Percentiles rank a stretch among this genome's conserved stretches.
Conservation (phyloP, 2,888 invertebrate species). For the Halictus ligatus region DNA sequence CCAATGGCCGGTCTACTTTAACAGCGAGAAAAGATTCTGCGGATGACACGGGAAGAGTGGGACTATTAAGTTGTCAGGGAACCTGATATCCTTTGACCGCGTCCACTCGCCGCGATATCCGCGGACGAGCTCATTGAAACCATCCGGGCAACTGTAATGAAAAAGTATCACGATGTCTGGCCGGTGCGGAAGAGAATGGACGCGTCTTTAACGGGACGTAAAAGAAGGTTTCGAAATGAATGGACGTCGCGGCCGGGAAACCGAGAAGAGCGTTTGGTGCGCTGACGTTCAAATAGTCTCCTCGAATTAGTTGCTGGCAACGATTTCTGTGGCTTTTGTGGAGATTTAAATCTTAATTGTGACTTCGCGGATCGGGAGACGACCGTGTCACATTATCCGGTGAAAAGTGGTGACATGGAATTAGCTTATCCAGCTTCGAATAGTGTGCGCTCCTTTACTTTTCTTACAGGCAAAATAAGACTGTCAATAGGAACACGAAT, state of each 20-base stretch:
- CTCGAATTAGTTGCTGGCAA: background rate
- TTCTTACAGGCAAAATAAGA: background rate
- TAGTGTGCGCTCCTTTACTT: background rate
- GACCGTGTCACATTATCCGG: background rate
- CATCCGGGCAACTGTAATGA: conserved; percentile 50
- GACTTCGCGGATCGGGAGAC: background rate
- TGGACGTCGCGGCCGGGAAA: conserved; percentile 9
- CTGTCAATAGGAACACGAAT: background rate
- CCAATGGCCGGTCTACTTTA: conserved; percentile 38
- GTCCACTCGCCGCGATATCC: conserved; percentile 62
- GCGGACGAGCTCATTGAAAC: conserved; percentile 51
- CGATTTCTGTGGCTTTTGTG: background rate
- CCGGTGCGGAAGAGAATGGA: conserved; percentile 19
- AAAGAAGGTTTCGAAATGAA: background rate
- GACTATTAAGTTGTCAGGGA: conserved; percentile 68
- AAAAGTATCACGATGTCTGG: conserved; percentile 48
- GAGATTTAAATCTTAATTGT: conserved; percentile 2
- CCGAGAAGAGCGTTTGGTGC: background rate
- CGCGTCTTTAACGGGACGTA: conserved; percentile 18
- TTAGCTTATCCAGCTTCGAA: background rate
- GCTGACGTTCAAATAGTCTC: background rate
- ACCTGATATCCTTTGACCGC: conserved; percentile 46
- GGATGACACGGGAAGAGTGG: conserved; percentile 65
- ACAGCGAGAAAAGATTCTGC: conserved; percentile 64
- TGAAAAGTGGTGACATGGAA: background rate